phyloP scores from a whole-genome alignment of 30 jellyfish, hydroid and myxozoan species.

The Aurelia sp. region DNA sequence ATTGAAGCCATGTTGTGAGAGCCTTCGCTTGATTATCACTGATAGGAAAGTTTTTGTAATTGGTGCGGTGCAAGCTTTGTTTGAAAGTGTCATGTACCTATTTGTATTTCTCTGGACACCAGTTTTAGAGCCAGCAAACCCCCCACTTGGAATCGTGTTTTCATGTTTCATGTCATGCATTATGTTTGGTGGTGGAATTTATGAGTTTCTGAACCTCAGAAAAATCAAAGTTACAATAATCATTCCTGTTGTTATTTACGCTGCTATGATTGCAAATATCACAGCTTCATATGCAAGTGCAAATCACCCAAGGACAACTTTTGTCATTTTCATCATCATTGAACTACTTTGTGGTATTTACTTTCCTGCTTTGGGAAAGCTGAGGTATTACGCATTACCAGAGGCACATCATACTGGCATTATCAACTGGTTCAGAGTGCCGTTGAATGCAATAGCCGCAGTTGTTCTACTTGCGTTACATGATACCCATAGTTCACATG shows the following conservation, averaged over 20 bases:
- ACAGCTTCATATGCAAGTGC: conserved; percentile 93
- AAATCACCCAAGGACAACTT: conserved; percentile 86
- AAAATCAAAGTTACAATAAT: conserved; percentile 48
- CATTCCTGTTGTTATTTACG: conserved; percentile 68
- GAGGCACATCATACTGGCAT: conserved; percentile 82
- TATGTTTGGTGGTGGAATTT: conserved; percentile 83
- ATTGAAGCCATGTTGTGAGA: conserved; percentile 83
- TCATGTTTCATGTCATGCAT: conserved; percentile 93
- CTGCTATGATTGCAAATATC: conserved; percentile 81
- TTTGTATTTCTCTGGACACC: conserved; percentile 99
- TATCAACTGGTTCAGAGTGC: conserved; percentile 95
- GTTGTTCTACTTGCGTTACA: conserved; percentile 78
- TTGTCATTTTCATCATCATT: conserved; percentile 67
- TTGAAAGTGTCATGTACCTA: conserved; percentile 96
- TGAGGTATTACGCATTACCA: conserved; percentile 79
- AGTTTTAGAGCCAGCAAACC: conserved; percentile 87
- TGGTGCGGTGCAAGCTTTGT: conserved; percentile 94
- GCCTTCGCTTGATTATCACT: conserved; percentile 70
- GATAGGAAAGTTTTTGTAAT: conserved; percentile 73
- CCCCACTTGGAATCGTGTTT: conserved; percentile 95
- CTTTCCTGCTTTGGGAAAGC: conserved; percentile 89
- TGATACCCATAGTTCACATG: conserved; percentile 94
- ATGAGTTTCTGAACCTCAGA: conserved; percentile 38
- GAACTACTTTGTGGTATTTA: conserved; percentile 92
- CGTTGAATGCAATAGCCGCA: conserved; percentile 91